Evolutionary conservation across 2,888 invertebrate genomes (phyloP).

Genomic region (Gnatocerus cornutus): DNA sequence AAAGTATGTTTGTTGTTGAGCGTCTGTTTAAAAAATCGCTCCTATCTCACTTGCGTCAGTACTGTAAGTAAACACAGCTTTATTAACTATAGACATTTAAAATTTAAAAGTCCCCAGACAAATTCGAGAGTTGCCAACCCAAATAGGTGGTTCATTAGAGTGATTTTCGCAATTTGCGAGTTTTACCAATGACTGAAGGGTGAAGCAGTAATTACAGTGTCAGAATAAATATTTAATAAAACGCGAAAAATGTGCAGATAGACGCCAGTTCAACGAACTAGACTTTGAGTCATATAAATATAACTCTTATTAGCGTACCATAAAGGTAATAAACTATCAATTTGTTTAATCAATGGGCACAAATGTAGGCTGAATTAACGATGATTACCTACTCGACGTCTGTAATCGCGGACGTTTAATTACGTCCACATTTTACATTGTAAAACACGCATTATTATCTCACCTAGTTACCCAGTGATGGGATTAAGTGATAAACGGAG

Average conservation of each 20-base stretch:
- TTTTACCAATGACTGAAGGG: slow-evolving; percentile 2
- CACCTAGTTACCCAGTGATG: slow-evolving; percentile 13
- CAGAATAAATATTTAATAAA: slow-evolving; percentile 5
- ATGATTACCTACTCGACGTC: slow-evolving; percentile 9
- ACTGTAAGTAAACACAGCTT: slow-evolving; percentile 33
- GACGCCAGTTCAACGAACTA: slow-evolving; percentile 57
- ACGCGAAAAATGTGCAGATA: slow-evolving; percentile 56
- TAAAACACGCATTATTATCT: slow-evolving; percentile 14
- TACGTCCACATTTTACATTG: slow-evolving; percentile 16
- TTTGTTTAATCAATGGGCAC: slow-evolving; percentile 29
- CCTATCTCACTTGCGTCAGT: slow-evolving; percentile 37
- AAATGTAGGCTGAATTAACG: slow-evolving; percentile 24
- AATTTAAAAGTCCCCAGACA: slow-evolving; percentile 43
- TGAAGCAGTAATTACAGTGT: slow-evolving; percentile 3
- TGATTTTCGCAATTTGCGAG: slow-evolving; percentile 18
- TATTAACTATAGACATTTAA: slow-evolving; percentile 33
- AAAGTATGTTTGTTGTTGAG: slow-evolving; percentile 20
- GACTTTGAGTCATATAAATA: slow-evolving; percentile 24
- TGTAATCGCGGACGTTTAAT: slow-evolving; percentile 6
- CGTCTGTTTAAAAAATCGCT: slow-evolving; percentile 28
- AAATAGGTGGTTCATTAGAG: slow-evolving; percentile 23
- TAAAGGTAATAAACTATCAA: slow-evolving; percentile 39
- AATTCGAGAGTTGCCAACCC: slow-evolving; percentile 27
- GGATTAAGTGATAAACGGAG: slow-evolving; percentile 19
- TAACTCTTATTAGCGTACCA: slow-evolving; percentile 34